Evolutionary conservation across 2,888 invertebrate species (phyloP), one percentile per base, ranked within the genome.

Genomic region (Acanthosoma haemorrhoidale): DNA sequence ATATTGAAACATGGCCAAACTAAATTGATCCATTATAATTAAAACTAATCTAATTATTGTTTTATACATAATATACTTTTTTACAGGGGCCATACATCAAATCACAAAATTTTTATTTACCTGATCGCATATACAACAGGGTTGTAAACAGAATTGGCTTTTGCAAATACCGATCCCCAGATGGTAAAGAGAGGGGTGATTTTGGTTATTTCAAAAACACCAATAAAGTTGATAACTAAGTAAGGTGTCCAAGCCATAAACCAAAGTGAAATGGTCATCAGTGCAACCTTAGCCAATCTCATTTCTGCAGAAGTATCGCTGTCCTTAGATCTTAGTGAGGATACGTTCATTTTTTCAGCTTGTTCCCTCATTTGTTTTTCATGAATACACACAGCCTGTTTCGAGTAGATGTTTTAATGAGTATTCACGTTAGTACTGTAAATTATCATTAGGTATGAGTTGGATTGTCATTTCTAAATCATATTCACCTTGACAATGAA

Each of bases 261-360:
- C 92, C 94, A 96, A 75, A 94, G 81, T 0, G 90, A 86, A 77
- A 95, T 92, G 73, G 94, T 94, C 85, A 92, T 91, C 78, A 95
- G 82, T 67, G 95, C 94, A 68, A 95, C 90, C 84, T 93, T 93
- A 69, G 93, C 93, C 76, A 93, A 81, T 84, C 92, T 92, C 80
- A 89, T 90, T 81, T 93, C 93, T 9, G 92, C 91, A 77, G 91
- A 92, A 60, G 90, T 89, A 76, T 87, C 87, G 74, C 87, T 86
- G 78, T 92, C 91, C 31, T 89, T 85, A 32, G 91, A 90, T 78
- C 93, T 84, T 69, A 94, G 84, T 41, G 92, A 92, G 73, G 92
- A 90, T 5, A 94, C 94, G 80, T 94, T 94, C 94, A 94, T 94
- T 82, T 94, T 94, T 81, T 93, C 93, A 68, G 94, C 94, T 81